These are phyloP conservation scores for Paralichthys olivaceus DNA, from an alignment of 2,113 vertebrate genomes.

Conservation along the genomic window DNA sequence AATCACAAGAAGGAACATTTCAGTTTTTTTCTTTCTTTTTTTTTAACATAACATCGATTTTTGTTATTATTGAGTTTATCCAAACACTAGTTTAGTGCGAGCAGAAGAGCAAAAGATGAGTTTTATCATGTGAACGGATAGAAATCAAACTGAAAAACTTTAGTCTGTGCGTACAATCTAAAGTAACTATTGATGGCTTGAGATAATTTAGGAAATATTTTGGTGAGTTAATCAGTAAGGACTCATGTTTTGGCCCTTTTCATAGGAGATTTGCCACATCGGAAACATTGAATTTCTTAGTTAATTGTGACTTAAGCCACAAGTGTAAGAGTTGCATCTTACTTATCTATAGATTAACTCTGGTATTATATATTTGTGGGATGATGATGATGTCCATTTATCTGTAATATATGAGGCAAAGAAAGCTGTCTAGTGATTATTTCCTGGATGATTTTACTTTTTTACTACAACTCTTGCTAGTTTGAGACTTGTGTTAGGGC, in stretches of 20 bases:
- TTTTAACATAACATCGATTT: conserved; percentile 37
- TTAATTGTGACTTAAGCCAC: too few relatives aligned
- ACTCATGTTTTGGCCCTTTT: conserved; percentile 56
- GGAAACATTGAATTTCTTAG: not conserved
- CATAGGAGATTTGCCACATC: conserved; percentile 27
- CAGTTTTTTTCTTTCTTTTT: not conserved
- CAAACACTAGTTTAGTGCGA: conserved; percentile 40
- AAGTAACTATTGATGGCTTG: conserved; percentile 7
- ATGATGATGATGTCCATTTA: not conserved
- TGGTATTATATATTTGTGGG: not conserved
- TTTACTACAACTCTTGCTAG: conserved; percentile 9
- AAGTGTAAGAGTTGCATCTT: conserved; percentile 3
- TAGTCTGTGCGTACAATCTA: conserved; percentile 7
- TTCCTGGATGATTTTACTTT: not conserved
- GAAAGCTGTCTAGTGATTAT: conserved; percentile 9
- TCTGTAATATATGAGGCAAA: conserved; percentile 23
- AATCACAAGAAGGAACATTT: conserved; percentile 34
- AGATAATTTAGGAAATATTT: conserved; percentile 5
- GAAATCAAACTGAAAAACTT: conserved; percentile 9
- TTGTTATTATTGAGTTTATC: conserved; percentile 35
- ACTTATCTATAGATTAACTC: conserved; percentile 1
- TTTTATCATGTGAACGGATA: conserved; percentile 12
- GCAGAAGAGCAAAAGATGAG: conserved; percentile 15
- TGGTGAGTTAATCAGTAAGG: not conserved
- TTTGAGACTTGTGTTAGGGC: conserved; percentile 3